These are phyloP conservation scores for Leptodactylus fallax DNA, from an alignment of 2,797 vertebrate genomes.

Conservation along the genomic window DNA sequence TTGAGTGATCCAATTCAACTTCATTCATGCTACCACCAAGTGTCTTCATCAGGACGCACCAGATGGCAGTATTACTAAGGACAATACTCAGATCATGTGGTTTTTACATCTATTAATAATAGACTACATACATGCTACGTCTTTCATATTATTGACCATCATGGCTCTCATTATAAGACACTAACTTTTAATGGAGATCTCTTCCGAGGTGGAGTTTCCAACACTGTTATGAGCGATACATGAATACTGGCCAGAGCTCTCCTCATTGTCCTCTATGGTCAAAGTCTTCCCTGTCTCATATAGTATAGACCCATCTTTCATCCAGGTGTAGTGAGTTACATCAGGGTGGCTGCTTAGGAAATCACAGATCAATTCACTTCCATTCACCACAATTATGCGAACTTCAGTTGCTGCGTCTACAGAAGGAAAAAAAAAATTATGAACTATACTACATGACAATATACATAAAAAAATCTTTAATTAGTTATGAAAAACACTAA, in stretches of 20 bases:
- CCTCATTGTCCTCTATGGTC: background rate
- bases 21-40: too few species aligned
- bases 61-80: too few species aligned
- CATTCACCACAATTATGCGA: background rate
- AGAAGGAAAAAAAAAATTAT: background rate
- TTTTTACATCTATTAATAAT: too few species aligned
- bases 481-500: too few species aligned
- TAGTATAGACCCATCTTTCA: background rate
- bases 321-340: conserved; percentile 22
- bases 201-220: background rate
- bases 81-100: too few species aligned
- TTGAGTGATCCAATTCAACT: too few species aligned
- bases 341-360: conserved; percentile 1
- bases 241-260: background rate
- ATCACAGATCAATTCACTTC: background rate
- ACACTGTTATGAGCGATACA: conserved; percentile 6
- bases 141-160: background rate
- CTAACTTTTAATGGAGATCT: background rate
- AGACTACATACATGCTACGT: too few species aligned
- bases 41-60: too few species aligned
- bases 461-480: too few species aligned
- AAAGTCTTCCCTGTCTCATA: background rate
- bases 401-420: background rate
- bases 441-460: background rate
- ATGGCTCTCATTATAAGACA: background rate